Percentiles rank a stretch among this genome's conserved stretches.
phyloP scores from a whole-genome alignment of 1,140 invertebrate genomes.

The Oppia nitens region DNA sequence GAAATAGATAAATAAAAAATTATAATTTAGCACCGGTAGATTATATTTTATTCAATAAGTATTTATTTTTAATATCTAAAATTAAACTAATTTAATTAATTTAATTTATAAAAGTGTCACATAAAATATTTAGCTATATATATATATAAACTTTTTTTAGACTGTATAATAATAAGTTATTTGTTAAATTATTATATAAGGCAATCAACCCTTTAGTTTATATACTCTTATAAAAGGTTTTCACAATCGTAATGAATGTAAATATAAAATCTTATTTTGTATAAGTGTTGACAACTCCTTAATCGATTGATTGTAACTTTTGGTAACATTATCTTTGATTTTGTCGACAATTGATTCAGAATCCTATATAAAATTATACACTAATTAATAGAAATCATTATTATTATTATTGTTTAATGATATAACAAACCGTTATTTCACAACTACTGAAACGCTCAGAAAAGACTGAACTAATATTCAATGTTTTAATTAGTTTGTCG shows the following conservation, averaged over 20 bases:
- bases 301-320: slow-evolving; percentile 26
- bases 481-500: slow-evolving; percentile 8
- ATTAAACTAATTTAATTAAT: no score
- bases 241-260: slow-evolving; percentile 25
- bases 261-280: slow-evolving; percentile 27
- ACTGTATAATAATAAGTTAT: no score
- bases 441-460: neutral
- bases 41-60: no score
- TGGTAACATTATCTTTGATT: slow-evolving; percentile 26
- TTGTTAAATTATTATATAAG: no score
- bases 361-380: slow-evolving; percentile 18
- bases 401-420: slow-evolving; percentile 18
- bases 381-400: slow-evolving; percentile 7
- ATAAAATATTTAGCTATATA: no score
- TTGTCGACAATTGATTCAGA: slow-evolving; percentile 20
- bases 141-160: no score
- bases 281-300: slow-evolving; percentile 26
- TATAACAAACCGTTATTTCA: slow-evolving; percentile 14
- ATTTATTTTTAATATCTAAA: no score
- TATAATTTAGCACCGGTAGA: no score
- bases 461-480: neutral
- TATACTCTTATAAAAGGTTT: no score
- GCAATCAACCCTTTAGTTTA: no score
- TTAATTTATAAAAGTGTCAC: no score
- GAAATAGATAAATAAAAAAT: no score